These are phyloP conservation scores for Heptranchias perlo DNA, from an alignment of 2,113 vertebrate genomes.

Conservation along the genomic window DNA sequence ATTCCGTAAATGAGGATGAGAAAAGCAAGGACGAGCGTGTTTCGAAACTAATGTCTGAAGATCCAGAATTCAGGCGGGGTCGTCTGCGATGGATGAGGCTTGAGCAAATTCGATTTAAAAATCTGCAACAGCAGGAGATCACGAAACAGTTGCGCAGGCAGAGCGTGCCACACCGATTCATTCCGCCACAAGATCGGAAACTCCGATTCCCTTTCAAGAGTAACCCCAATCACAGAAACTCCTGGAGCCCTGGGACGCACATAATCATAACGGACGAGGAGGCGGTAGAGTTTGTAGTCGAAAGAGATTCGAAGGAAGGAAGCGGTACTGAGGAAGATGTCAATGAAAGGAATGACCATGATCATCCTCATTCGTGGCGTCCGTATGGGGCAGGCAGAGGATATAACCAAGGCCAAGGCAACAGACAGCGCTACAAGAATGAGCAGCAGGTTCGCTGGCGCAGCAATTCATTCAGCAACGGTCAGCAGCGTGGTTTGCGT, in stretches of 20 bases:
- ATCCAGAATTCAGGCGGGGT: slow-evolving; percentile 70
- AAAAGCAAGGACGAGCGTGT: slow-evolving; percentile 60
- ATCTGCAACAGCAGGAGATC: slow-evolving; percentile 92
- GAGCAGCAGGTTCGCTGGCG: slow-evolving; percentile 67
- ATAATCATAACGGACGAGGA: slow-evolving; percentile 94
- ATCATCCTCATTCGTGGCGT: slow-evolving; percentile 47
- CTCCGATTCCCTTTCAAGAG: slow-evolving; percentile 95
- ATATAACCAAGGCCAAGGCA: slow-evolving; percentile 65
- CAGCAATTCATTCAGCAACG: slow-evolving; percentile 85
- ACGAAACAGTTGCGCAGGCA: slow-evolving; percentile 85
- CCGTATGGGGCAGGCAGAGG: slow-evolving; percentile 56
- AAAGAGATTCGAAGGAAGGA: slow-evolving; percentile 80
- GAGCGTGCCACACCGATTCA: slow-evolving; percentile 82
- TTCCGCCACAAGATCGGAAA: slow-evolving; percentile 92
- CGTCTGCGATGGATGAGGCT: slow-evolving; percentile 88
- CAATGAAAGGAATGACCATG: slow-evolving; percentile 47
- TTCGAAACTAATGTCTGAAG: slow-evolving; percentile 63
- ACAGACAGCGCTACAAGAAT: slow-evolving; percentile 58
- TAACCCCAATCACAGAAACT: slow-evolving; percentile 91
- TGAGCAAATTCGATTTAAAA: slow-evolving; percentile 86
- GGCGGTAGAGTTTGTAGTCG: slow-evolving; percentile 72
- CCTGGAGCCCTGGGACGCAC: slow-evolving; percentile 93
- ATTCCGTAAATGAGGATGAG: slow-evolving; percentile 48
- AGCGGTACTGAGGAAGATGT: slow-evolving; percentile 61
- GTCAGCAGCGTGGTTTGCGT: slow-evolving; percentile 54